Conservation (phyloP, 2,888 invertebrate genomes). For the Monochamus alternatus region DNA sequence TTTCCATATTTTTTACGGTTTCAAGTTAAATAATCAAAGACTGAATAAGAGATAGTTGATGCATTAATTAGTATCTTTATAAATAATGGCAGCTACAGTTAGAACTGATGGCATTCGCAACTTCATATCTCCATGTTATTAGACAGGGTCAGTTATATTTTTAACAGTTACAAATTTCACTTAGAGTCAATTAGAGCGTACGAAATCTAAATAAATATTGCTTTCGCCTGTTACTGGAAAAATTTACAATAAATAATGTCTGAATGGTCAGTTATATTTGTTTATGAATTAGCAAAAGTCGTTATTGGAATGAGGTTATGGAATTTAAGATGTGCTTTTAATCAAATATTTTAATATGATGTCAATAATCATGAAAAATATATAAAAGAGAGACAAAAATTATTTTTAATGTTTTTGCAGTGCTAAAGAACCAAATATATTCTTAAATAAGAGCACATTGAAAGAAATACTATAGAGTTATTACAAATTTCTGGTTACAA, state of each 20-base stretch:
- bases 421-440: too few relatives aligned
- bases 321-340: too few relatives aligned
- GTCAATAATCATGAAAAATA: too few relatives aligned
- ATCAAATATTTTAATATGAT: too few relatives aligned
- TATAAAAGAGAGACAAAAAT: too few relatives aligned
- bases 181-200: not conserved
- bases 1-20: constrained; percentile 3
- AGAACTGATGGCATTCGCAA: not conserved
- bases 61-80: not conserved
- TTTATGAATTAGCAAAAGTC: not conserved
- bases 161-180: not conserved
- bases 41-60: not conserved
- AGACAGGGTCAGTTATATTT: not conserved
- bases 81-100: not conserved
- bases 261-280: not conserved
- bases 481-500: too few relatives aligned
- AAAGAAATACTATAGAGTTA: too few relatives aligned
- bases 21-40: not conserved
- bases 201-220: not conserved
- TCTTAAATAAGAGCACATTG: too few relatives aligned
- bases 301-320: not conserved
- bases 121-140: not conserved
- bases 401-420: too few relatives aligned
- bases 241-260: not conserved
- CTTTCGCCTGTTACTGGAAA: constrained; percentile 5